phyloP scores from a whole-genome alignment of 2,888 invertebrate species.

The Phrixothrix hirtus region DNA sequence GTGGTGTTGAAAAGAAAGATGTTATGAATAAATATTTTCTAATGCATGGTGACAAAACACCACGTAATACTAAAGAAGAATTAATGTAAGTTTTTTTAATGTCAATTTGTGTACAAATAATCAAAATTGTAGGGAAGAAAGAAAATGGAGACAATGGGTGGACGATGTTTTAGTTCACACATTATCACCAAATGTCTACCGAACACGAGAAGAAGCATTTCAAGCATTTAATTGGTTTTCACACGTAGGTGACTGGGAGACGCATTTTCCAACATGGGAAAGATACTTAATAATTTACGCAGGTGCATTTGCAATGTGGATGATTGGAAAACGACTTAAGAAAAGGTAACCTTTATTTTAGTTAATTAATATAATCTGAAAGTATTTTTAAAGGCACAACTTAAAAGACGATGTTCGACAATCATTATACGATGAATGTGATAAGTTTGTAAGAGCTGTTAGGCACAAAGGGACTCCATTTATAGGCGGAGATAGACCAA shows the following conservation, averaged over 20 bases:
- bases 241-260: constrained; percentile 88
- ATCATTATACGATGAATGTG: constrained; percentile 87
- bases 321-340: constrained; percentile 87
- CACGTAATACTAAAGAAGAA: no score
- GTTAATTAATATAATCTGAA: no score
- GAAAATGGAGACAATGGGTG: constrained; percentile 95
- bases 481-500: constrained; percentile 85
- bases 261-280: constrained; percentile 86
- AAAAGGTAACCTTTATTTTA: constrained; percentile 64
- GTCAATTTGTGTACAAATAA: no score
- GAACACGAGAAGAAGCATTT: constrained; percentile 80
- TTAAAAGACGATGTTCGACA: constrained; percentile 86
- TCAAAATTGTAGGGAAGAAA: constrained; percentile 81
- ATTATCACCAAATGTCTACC: constrained; percentile 95
- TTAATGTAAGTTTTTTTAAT: no score
- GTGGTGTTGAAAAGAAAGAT: constrained; percentile 70
- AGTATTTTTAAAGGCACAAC: constrained; percentile 70
- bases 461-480: constrained; percentile 72
- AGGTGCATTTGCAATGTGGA: constrained; percentile 92
- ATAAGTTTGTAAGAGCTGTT: constrained; percentile 76
- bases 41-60: no score
- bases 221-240: constrained; percentile 96
- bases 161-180: constrained; percentile 89
- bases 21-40: constrained; percentile 87
- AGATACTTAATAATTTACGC: constrained; percentile 84